Conservation (phyloP, 2,888 invertebrate genomes). For the Drosophila macrospina region DNA sequence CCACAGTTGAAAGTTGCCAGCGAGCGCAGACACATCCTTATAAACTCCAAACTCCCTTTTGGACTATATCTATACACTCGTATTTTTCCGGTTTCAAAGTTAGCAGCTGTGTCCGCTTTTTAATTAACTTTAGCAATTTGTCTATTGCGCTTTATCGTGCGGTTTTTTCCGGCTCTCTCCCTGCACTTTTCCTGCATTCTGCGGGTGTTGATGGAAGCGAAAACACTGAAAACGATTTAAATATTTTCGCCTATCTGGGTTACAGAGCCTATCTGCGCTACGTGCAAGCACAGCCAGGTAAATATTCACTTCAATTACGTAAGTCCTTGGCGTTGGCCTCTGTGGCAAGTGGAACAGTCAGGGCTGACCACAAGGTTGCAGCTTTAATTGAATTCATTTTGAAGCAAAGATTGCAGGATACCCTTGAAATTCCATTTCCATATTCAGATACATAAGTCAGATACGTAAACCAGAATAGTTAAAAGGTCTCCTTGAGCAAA, state of each 20-base stretch:
- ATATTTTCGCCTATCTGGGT: constrained; percentile 83
- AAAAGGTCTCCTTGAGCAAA: no score
- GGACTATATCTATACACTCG: not conserved
- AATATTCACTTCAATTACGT: constrained; percentile 31
- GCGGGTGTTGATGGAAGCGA: constrained; percentile 2
- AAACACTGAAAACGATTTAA: constrained; percentile 39
- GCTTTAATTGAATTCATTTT: constrained; percentile 1
- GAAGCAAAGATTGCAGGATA: not conserved
- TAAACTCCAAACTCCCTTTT: constrained; percentile 13
- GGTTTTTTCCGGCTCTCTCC: constrained; percentile 42
- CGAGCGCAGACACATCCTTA: constrained; percentile 37
- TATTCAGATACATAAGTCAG: not conserved
- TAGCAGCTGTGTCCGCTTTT: constrained; percentile 16
- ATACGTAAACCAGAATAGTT: no score
- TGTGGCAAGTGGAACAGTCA: not conserved
- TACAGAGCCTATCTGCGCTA: constrained; percentile 81
- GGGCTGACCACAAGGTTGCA: constrained; percentile 1
- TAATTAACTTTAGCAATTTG: constrained; percentile 16
- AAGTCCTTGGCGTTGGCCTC: not conserved
- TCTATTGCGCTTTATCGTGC: constrained; percentile 6
- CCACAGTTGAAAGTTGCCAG: constrained; percentile 53
- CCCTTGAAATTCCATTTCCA: not conserved
- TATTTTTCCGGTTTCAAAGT: constrained; percentile 2
- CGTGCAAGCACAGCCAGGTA: constrained; percentile 74
- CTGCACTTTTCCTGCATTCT: not conserved